Evolutionary conservation across 2,113 vertebrate genomes (phyloP), one percentile per base, ranked within the genome.

Genomic region (Petrocephalus microphthalmus): DNA sequence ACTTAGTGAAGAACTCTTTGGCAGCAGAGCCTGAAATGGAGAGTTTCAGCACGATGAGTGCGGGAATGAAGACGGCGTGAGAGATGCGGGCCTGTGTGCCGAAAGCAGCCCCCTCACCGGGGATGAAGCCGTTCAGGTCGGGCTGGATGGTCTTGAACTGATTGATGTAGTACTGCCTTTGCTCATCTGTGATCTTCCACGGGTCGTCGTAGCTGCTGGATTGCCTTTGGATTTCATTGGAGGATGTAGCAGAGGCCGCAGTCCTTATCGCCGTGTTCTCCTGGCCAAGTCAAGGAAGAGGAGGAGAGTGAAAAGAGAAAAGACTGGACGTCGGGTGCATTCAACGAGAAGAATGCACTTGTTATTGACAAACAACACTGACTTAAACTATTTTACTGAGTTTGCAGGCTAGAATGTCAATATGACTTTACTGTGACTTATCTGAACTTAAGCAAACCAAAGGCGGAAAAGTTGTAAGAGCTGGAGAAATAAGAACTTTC

Each of bases 141-240:
- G 98, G 96, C 89, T 99, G 98, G 94, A 99, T 99, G 92, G 97
- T 99, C 96, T 99, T 99, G 95, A 99, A 99, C 89, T 99, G 98
- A 96, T 99, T 99, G 92, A 99, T 94, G 94, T 99, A 99, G 97
- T 99, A 99, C 95, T 99, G 98, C 92, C 98, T 97, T 94, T 99
- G 98, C 94, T 99, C 98, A 88, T 99, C 98, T 78, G 98, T 99
- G 94, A 99, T 99, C 96, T 98, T 99, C 98, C 98, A 99, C 47
- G 98, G 98, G 91, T 99, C 98, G 64, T 99, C 98, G 57, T 98
- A 99, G 94, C 96, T 95, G 93, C 98, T 98, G 88, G 97, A 97
- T 95, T 99, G 98, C 93, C 98, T 97, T 96, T 98, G 98, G 94
- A 99, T 97, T 96, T 99, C 98, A 93, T 97, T 99, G 95, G 96